These are phyloP conservation scores for Drosophila borealis DNA, from an alignment of 2,888 invertebrate genomes.

Conservation along the genomic window DNA sequence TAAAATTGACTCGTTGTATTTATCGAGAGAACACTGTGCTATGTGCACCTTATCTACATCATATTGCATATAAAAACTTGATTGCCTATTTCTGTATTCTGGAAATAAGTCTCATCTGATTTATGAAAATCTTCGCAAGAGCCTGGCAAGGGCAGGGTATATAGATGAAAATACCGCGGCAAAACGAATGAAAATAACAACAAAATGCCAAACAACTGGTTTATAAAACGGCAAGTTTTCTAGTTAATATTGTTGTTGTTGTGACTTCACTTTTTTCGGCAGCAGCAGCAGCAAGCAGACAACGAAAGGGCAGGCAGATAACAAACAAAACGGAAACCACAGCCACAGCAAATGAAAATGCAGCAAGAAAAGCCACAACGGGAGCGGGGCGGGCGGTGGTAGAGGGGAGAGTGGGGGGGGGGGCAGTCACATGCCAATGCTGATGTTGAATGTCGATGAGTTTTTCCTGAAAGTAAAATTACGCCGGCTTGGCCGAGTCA, in stretches of 20 bases:
- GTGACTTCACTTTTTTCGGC: slow-evolving; percentile 38
- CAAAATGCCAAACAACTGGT: slow-evolving; percentile 54
- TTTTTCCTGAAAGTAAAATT: slow-evolving; percentile 51
- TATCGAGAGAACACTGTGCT: no score
- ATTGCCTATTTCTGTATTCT: no score
- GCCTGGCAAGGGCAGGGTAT: slow-evolving; percentile 23
- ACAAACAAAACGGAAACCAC: slow-evolving; percentile 47
- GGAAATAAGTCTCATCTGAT: no score
- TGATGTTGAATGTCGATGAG: slow-evolving; percentile 28
- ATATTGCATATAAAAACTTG: no score
- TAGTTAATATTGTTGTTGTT: slow-evolving; percentile 11
- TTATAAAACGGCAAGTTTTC: slow-evolving; percentile 37
- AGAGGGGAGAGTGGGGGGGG: neutral
- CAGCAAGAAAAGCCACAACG: slow-evolving; percentile 19
- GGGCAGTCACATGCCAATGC: slow-evolving; percentile 6
- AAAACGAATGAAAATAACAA: slow-evolving; percentile 12
- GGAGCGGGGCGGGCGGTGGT: neutral
- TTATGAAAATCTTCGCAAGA: neutral
- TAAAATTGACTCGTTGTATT: no score
- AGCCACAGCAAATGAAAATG: slow-evolving; percentile 33
- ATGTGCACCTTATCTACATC: no score
- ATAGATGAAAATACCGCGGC: slow-evolving; percentile 22
- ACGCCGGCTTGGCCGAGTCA: slow-evolving; percentile 29
- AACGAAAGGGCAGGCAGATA: slow-evolving; percentile 48
- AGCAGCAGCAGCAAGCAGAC: slow-evolving; percentile 8